Base-by-base conservation (phyloP, 2,797 vertebrate species). In the Sylvia borin region DNA sequence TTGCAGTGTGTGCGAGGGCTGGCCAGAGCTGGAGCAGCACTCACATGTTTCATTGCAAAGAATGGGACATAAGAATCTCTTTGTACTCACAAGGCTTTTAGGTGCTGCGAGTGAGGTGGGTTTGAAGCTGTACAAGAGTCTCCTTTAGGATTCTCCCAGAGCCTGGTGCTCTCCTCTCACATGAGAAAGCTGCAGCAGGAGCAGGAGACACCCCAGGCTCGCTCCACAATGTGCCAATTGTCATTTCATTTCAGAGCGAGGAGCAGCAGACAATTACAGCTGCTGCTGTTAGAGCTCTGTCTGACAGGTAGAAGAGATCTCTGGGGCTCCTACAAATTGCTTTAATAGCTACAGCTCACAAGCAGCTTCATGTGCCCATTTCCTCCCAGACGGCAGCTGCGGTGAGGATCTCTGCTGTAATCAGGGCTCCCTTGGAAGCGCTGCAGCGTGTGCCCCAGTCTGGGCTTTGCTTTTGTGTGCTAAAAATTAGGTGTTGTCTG, bases 361-460 rank as follows among this genome's bases (percentile, higher is more conserved):
- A 10, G 5, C 43, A 48, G 5, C 21, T 24, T 26, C 10, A 2
- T 1, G 25, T 38, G 34, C 45, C 18, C 13, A 0, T 82, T 85
- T 66, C 21, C 47, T 13, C 8, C 31, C 12, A 4, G 72, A 0
- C 3, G 3, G 64, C 64, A 48, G 82, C 85, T 61, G 65, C 73
- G 31, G 24, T 9, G 45, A n/a, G 57, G 16, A 5, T 8, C 38
- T 51, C 48, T 73, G 51, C 11, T 55, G 53, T 14, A 16, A n/a
- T 3, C 45, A 11, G 36, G 32, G 5, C 5, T 15, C 9, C 5
- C 22, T 50, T n/a, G 22, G 20, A 24, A n/a, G 51, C 42, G 0
- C 45, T 71, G 77, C 64, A 24, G 38, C 7, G 70, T 19, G 70
- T 19, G 5, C 26, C 47, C 10, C 10, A 31, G 6, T 20, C 6